Evolutionary conservation across 2,113 vertebrate genomes (phyloP).

Genomic region (Carassius auratus): DNA sequence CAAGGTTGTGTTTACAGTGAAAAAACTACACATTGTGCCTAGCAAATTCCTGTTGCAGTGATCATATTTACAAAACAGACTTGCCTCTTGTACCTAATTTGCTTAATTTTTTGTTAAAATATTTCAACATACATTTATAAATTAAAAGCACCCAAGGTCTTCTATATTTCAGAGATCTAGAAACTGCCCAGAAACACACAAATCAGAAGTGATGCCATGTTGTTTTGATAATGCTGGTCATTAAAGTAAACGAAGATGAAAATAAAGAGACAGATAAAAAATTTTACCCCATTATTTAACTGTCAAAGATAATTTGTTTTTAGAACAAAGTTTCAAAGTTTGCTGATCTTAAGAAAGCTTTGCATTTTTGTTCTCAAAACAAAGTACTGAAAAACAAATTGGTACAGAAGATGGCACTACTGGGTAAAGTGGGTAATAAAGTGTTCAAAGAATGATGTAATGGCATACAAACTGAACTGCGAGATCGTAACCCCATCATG

Average conservation of each 20-base stretch:
- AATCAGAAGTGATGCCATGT: too few species aligned
- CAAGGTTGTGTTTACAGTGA: not conserved
- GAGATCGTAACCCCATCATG: not conserved
- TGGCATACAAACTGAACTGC: too few species aligned
- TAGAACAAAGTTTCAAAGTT: not conserved
- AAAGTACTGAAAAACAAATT: too few species aligned
- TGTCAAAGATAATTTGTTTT: not conserved
- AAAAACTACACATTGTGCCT: not conserved
- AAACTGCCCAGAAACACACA: not conserved
- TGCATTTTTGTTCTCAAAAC: too few species aligned
- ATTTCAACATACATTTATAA: not conserved
- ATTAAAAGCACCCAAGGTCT: not conserved
- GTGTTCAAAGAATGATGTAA: too few species aligned
- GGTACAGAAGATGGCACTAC: too few species aligned
- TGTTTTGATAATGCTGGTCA: not conserved
- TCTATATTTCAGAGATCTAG: not conserved
- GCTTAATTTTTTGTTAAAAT: not conserved
- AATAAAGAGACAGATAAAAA: not conserved
- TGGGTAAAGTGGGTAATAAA: too few species aligned
- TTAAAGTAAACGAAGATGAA: not conserved
- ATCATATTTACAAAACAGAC: not conserved
- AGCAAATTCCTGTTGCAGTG: not conserved
- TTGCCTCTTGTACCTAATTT: not conserved
- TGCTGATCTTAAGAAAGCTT: not conserved
- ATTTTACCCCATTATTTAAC: not conserved